These are phyloP conservation scores for Drosophila albomicans DNA, from an alignment of 1,140 invertebrate genomes.

Conservation along the genomic window DNA sequence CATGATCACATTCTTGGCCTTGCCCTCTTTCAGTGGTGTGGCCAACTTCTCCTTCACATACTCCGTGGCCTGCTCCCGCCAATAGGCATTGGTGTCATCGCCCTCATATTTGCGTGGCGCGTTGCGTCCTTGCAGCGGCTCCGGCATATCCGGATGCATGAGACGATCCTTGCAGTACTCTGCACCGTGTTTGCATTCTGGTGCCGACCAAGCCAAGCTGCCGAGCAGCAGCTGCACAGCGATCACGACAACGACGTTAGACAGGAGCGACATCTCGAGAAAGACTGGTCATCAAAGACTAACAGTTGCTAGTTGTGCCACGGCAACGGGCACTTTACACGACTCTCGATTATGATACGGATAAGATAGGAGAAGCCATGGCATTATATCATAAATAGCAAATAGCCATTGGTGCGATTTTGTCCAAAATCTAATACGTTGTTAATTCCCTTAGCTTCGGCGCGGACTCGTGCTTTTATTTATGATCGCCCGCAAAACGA, in stretches of 20 bases:
- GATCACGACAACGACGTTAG: slow-evolving; percentile 50
- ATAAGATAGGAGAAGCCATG: slow-evolving; percentile 53
- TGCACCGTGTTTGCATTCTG: slow-evolving; percentile 53
- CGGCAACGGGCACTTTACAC: slow-evolving; percentile 16
- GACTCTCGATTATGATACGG: slow-evolving; percentile 57
- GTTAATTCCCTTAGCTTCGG: slow-evolving; percentile 29
- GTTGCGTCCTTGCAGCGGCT: slow-evolving; percentile 4
- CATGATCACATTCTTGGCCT: slow-evolving; percentile 90
- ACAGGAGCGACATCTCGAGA: slow-evolving; percentile 52
- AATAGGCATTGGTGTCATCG: slow-evolving; percentile 76
- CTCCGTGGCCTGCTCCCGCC: slow-evolving; percentile 68
- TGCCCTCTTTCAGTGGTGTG: slow-evolving; percentile 81
- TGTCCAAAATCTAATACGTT: slow-evolving; percentile 52
- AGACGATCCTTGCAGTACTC: slow-evolving; percentile 64
- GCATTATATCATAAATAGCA: slow-evolving; percentile 47
- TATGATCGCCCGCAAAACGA: slow-evolving; percentile 49
- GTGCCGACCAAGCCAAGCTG: slow-evolving; percentile 42
- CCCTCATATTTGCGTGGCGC: slow-evolving; percentile 30
- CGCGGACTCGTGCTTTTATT: slow-evolving; percentile 54
- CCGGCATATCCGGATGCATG: slow-evolving; percentile 69
- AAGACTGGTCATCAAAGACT: slow-evolving; percentile 50
- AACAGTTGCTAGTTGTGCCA: background rate
- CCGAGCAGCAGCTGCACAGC: slow-evolving; percentile 39
- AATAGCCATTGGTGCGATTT: slow-evolving; percentile 28
- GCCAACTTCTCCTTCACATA: slow-evolving; percentile 62